Percentiles rank a stretch among this genome's conserved stretches.
These are phyloP conservation scores for Syngnathoides biaculeatus DNA, from an alignment of 2,113 vertebrate species.

Conservation along the genomic window DNA sequence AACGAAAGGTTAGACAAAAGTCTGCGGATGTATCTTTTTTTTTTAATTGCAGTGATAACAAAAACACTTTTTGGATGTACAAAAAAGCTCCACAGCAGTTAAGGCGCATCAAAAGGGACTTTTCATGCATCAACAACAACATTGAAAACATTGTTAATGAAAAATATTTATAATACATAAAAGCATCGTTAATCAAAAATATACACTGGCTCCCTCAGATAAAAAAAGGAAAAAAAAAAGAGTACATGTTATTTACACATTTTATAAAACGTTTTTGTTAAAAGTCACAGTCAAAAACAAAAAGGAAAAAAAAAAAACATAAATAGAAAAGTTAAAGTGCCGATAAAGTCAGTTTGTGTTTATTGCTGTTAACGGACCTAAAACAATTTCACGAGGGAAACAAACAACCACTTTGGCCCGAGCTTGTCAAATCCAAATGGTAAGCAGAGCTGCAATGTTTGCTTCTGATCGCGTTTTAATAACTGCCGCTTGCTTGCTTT, in stretches of 20 bases:
- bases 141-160: conserved; percentile 24
- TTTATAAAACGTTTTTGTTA: conserved; percentile 16
- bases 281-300: conserved; percentile 56
- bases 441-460: no score
- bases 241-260: conserved; percentile 54
- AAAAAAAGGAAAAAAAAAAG: conserved; percentile 75
- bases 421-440: no score
- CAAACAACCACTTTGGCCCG: no score
- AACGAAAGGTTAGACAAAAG: background rate
- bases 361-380: conserved; percentile 12
- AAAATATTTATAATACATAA: conserved; percentile 56
- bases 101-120: conserved; percentile 50
- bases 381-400: background rate
- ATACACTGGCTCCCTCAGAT: conserved; percentile 58
- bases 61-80: conserved; percentile 49
- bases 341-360: conserved; percentile 29
- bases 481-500: no score
- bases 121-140: conserved; percentile 72
- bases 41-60: background rate
- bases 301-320: conserved; percentile 15
- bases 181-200: conserved; percentile 13
- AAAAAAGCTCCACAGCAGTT: conserved; percentile 71
- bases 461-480: no score
- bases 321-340: conserved; percentile 63
- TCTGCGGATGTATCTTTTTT: background rate